A percentile compares a stretch with the other conserved stretches of the same genome.
phyloP scores from a whole-genome alignment of 2,888 invertebrate genomes.

The Yponomeuta malinellus region DNA sequence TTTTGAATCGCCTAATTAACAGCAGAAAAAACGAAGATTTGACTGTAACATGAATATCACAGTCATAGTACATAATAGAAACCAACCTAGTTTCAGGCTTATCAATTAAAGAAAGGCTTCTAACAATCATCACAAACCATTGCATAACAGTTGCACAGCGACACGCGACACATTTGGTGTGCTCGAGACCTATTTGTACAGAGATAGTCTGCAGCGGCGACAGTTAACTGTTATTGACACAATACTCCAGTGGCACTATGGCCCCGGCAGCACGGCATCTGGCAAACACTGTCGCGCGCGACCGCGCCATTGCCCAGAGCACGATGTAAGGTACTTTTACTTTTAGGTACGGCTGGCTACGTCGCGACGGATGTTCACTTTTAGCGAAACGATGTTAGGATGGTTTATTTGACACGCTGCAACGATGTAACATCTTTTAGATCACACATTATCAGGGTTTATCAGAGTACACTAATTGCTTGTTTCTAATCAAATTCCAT shows the following conservation, averaged over 20 bases:
- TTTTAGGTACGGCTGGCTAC: slow-evolving; percentile 2
- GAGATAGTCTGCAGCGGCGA: slow-evolving; percentile 17
- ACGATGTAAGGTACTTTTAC: slow-evolving; percentile 10
- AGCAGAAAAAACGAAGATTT: too few species aligned
- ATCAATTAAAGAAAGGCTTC: too few species aligned
- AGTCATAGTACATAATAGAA: too few species aligned
- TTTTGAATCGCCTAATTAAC: too few species aligned
- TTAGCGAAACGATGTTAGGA: slow-evolving; percentile 13
- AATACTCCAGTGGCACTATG: slow-evolving; percentile 13
- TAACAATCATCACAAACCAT: too few species aligned
- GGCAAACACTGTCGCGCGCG: slow-evolving; percentile 16
- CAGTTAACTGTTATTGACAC: slow-evolving; percentile 20
- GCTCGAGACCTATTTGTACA: slow-evolving; percentile 21
- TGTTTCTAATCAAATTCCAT: too few species aligned
- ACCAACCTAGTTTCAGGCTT: too few species aligned
- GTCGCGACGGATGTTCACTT: slow-evolving; percentile 15
- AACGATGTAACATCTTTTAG: too few species aligned
- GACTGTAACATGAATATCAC: too few species aligned
- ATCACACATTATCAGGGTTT: too few species aligned
- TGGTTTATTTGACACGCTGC: not conserved
- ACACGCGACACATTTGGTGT: slow-evolving; percentile 6
- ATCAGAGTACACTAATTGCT: too few species aligned
- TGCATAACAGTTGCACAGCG: too few species aligned
- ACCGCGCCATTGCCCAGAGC: slow-evolving; percentile 13
- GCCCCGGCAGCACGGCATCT: slow-evolving; percentile 13